Conservation (phyloP, 1,140 invertebrate genomes). For the Pachyrhynchus sulphureomaculatus region DNA sequence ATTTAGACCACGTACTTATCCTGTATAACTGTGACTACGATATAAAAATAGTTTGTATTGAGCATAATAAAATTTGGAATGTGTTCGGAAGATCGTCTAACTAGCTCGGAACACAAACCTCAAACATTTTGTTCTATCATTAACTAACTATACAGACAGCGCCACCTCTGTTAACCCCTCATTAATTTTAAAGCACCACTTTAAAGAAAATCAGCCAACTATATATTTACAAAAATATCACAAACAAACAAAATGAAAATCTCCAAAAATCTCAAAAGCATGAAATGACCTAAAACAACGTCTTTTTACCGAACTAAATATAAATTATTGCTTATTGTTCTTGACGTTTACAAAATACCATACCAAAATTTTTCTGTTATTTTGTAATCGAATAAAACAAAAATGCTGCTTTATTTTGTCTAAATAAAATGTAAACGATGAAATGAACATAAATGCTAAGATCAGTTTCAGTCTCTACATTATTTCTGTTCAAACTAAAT, state of each 20-base stretch:
- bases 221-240: conserved; percentile 21
- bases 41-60: conserved; percentile 30
- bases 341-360: too few species aligned
- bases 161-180: neutral
- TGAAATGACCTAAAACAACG: neutral
- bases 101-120: conserved; percentile 12
- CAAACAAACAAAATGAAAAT: conserved; percentile 14
- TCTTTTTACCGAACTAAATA: neutral
- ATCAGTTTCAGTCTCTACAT: conserved; percentile 17
- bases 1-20: too few species aligned
- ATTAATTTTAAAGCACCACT: neutral
- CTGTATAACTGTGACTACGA: conserved; percentile 14
- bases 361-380: too few species aligned
- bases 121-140: conserved; percentile 11
- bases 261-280: neutral
- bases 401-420: neutral
- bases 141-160: neutral
- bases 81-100: conserved; percentile 13
- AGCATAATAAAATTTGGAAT: conserved; percentile 19
- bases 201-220: neutral
- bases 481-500: neutral
- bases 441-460: conserved; percentile 2
- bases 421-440: neutral
- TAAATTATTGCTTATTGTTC: too few species aligned
- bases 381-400: too few species aligned